Base-by-base conservation (phyloP, 2,888 invertebrate species). In the Megalurothrips usitatus region DNA sequence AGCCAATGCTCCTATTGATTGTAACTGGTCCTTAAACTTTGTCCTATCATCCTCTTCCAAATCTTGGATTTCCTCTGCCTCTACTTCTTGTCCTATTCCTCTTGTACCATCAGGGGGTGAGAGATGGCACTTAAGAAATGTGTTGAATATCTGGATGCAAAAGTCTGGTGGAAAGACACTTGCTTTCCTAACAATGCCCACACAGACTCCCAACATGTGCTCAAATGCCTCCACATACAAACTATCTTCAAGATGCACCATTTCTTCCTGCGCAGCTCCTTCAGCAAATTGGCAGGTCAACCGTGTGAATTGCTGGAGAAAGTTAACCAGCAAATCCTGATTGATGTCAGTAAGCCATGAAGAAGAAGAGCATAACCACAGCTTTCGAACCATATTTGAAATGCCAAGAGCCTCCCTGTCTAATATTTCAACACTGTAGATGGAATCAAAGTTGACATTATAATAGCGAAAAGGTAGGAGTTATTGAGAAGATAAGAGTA, bases 21-120 rank as follows among this genome's bases (percentile, higher is more conserved):
- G 91, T 79, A 96, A 87, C 83, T 95, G 94, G 84, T 94, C 94
- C 83, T 90, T 89, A 86, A 90, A 94, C 84, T 90, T 91, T 34
- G 89, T 89, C 80, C 91, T 87, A 85, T 94, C 94, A 84, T 90
- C 90, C 84, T 93, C 92, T 85, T 93, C 93, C 43, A 87, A 87
- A 82, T 92, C 92, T 82, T 90, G 89, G 79, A 92, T 90, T 84
- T 92, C 92, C 82, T 89, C 89, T 9, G 86, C 87, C 75, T 88
- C 87, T 28, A 86, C 85, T 48, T 88, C 87, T 48, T 86, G 86
- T 10, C 85, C 85, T 81, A 89, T 89, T 8, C 90, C 88, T 83
- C 93, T 88, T 78, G 88, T 88, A 47, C 94, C 96, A 86, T 95
- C 94, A 0, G 96, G 96, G 0, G 95, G 92, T 11, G 94, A 92